Base-by-base conservation (phyloP, 2,888 invertebrate species). In the Nemotelus nigrinus region DNA sequence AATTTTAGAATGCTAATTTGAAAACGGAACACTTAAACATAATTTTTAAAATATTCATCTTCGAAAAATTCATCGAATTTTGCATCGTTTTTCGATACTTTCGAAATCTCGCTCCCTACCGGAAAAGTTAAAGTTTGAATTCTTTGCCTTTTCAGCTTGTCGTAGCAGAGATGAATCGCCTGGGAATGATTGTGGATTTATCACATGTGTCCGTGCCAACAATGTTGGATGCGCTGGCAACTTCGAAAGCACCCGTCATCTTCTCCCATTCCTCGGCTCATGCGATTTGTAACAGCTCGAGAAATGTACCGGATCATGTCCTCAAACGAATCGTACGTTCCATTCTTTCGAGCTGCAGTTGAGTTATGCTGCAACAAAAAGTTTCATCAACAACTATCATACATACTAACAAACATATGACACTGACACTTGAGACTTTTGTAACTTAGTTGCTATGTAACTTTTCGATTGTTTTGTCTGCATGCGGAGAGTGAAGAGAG, bases 241-340 rank as follows among this genome's bases (percentile, higher is more conserved):
- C 92, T 71, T 92, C 94, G 10, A 91, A 91, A 82, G 94, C 96
- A 7, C 96, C 95, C 2, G 93, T 95, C 78, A 92, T 96, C 78
- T 96, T 94, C 88, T 95, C 94, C 74, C 96, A 96, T 86, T 94
- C 95, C 25, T 93, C 93, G 47, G 94, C 94, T 39, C 93, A 93
- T 83, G 91, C 93, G 57, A 89, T 95, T 10, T 95, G 95, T 88
- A 93, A 94, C 84, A 93, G 93, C 80, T 92, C 93, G 68, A 89
- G 95, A 79, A 95, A 95, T 86, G 94, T 95, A 53, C 93, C 93
- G 53, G 95, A 95, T 87, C 90, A 92, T 81, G 92, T 94, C 65
- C 89, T 95, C 72, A 88, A 91, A 70, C 89, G 91, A 83, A 91
- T 95, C 82, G 93, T 87, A 84, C 83, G 87, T 84, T 74, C 48